Evolutionary conservation across 30 jellyfish, hydroid and myxozoan species (phyloP).

Genomic region (Morbakka virulenta): DNA sequence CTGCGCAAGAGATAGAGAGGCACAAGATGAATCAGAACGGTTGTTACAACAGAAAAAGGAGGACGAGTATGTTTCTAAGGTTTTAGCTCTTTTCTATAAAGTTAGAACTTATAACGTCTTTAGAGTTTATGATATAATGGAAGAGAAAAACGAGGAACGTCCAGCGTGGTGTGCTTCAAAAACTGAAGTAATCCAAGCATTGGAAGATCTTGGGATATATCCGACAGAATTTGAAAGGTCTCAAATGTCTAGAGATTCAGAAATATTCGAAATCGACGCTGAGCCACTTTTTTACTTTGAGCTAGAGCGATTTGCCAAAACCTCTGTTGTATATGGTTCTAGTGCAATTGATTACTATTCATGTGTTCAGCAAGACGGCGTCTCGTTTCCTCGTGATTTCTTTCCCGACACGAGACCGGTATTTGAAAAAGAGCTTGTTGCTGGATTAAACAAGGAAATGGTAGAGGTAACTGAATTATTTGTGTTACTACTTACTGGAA

Average conservation of each 20-base stretch:
- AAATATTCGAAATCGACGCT: slow-evolving; percentile 84
- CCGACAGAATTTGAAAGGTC: slow-evolving; percentile 74
- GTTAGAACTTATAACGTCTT: slow-evolving; percentile 78
- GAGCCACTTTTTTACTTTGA: slow-evolving; percentile 84
- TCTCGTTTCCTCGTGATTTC: slow-evolving; percentile 75
- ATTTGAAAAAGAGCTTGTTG: slow-evolving; percentile 61
- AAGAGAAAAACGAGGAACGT: slow-evolving; percentile 74
- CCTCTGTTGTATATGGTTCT: slow-evolving; percentile 74
- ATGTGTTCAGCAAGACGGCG: slow-evolving; percentile 82
- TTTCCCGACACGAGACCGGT: slow-evolving; percentile 54
- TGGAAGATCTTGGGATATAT: slow-evolving; percentile 70
- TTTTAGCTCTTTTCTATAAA: slow-evolving; percentile 62
- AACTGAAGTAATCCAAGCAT: slow-evolving; percentile 47
- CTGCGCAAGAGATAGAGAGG: slow-evolving; percentile 85
- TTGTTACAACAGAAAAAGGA: slow-evolving; percentile 62
- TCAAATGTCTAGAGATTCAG: slow-evolving; percentile 49
- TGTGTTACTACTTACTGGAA: slow-evolving; percentile 81
- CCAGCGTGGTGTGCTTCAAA: slow-evolving; percentile 85
- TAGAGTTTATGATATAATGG: slow-evolving; percentile 58
- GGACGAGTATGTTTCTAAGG: slow-evolving; percentile 77
- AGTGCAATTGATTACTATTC: slow-evolving; percentile 39
- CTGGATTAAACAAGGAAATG: slow-evolving; percentile 72
- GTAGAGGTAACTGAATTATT: slow-evolving; percentile 73
- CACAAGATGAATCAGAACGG: slow-evolving; percentile 64
- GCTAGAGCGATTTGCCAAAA: slow-evolving; percentile 79